Conservation (phyloP, 2,113 vertebrate genomes). For the Oreochromis tanganicae region DNA sequence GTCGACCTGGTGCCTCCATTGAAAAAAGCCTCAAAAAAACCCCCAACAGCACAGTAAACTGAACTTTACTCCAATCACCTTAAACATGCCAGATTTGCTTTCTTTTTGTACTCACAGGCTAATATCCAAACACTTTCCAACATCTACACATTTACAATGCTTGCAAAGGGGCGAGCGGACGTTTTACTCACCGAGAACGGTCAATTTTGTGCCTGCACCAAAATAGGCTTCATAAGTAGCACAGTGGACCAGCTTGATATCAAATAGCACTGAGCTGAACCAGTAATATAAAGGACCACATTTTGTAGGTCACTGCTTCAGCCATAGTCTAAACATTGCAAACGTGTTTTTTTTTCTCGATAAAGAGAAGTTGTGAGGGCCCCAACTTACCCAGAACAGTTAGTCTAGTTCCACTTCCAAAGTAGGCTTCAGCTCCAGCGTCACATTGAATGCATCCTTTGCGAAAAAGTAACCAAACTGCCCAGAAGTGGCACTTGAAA, state of each 20-base stretch:
- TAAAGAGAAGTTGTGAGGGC: neutral
- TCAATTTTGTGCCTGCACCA: conserved; percentile 39
- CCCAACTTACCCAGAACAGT: neutral
- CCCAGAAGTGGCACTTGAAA: accelerated
- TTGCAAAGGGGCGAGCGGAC: accelerated
- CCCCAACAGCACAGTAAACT: neutral
- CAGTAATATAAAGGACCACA: accelerated
- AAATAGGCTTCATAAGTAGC: conserved; percentile 33
- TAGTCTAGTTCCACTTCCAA: conserved; percentile 54
- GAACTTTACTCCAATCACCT: neutral
- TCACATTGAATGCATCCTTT: neutral
- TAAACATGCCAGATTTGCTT: neutral
- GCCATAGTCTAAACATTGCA: neutral
- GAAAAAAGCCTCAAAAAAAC: neutral
- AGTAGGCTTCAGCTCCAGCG: conserved; percentile 46
- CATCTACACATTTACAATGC: neutral
- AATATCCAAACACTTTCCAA: neutral
- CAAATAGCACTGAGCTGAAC: neutral
- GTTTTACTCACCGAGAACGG: conserved; percentile 63
- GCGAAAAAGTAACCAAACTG: conserved; percentile 2
- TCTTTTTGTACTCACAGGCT: neutral
- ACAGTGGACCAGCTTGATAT: neutral
- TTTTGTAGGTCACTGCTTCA: neutral
- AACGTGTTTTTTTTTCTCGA: neutral
- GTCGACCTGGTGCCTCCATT: neutral